A percentile compares a stretch with the other conserved stretches of the same genome.
These are phyloP conservation scores for Belonocnema kinseyi DNA, from an alignment of 1,140 invertebrate species.

Conservation along the genomic window DNA sequence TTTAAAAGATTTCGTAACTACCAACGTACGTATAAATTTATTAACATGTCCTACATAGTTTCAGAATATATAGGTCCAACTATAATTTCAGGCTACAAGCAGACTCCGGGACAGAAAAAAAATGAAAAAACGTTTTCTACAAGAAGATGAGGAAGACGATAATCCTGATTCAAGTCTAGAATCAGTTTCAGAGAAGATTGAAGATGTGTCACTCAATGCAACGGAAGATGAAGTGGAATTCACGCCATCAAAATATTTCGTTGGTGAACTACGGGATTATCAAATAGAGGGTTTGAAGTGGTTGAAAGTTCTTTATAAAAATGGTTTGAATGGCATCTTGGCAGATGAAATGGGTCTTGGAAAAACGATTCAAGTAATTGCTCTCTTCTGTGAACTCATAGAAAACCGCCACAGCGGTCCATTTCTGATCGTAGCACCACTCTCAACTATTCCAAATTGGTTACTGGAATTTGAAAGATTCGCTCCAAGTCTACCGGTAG, in stretches of 20 bases:
- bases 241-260: conserved; percentile 67
- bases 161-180: conserved; percentile 53
- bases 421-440: conserved; percentile 80
- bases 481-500: conserved; percentile 78
- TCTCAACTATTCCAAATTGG: conserved; percentile 86
- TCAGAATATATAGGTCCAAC: conserved; percentile 3
- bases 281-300: conserved; percentile 81
- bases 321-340: conserved; percentile 85
- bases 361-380: conserved; percentile 85
- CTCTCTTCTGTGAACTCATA: conserved; percentile 78
- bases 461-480: conserved; percentile 81
- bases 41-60: too few relatives aligned
- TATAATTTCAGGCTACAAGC: not conserved
- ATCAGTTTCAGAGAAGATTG: conserved; percentile 42
- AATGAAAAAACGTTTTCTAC: conserved; percentile 57
- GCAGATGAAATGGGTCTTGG: conserved; percentile 90
- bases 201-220: conserved; percentile 42
- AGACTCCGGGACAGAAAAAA: not conserved
- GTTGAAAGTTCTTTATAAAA: conserved; percentile 80
- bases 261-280: conserved; percentile 77
- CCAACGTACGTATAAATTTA: not conserved
- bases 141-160: conserved; percentile 62
- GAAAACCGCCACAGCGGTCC: conserved; percentile 77
- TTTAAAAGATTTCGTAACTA: conserved; percentile 18
- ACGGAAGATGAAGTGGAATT: conserved; percentile 48